Base-by-base conservation (phyloP, 2,797 vertebrate genomes). In the Onychomys leucogaster region DNA sequence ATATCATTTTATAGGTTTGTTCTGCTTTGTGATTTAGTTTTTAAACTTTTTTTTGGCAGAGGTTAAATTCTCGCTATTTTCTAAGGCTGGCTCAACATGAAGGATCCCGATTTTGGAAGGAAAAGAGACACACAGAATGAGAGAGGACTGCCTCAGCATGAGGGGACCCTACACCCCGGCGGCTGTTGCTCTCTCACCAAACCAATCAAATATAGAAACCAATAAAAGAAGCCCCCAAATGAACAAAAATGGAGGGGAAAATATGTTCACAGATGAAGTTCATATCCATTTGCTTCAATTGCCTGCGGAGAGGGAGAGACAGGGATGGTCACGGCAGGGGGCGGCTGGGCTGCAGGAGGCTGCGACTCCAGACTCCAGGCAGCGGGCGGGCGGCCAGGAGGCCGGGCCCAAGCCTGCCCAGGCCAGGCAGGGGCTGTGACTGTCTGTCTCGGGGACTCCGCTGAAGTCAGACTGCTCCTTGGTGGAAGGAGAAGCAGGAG, bases 281-380 rank as follows among this genome's bases (percentile, higher is more conserved):
- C 98, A 98, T 98, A 98, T 98, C 98, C 98, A 98, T 98, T 98
- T 97, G 98, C 98, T 98, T 98, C 98, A 98, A 96, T 98, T 97
- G 98, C 98, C 98, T 98, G 98, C 94, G 85, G 97, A 97, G 96
- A 97, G 94, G 96, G 97, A 97, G 95, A 96, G 97, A 98, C 84
- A 97, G 97, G 94, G 97, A 94, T 29, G 91, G 97, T 97, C 95
- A 97, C 92, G 90, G 90, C 61, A 3, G 94, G 90, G 65, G 95
- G 96, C 84, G 81, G 89, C 46, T 10, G 87, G 84, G 85, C 90
- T 65, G 14, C 25, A 90, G 17, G 82, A 77, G 71, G 94, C 84
- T 25, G 82, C 34, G 14, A 41, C 65, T 61, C 63, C 57, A 19
- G 14, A 41, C 65, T 61, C 63, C 57, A 19, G 92, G 83, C 59